Percentiles rank a stretch among this genome's conserved stretches.
Conservation (phyloP, 2,888 invertebrate species). For the Cryptosula pallasiana region DNA sequence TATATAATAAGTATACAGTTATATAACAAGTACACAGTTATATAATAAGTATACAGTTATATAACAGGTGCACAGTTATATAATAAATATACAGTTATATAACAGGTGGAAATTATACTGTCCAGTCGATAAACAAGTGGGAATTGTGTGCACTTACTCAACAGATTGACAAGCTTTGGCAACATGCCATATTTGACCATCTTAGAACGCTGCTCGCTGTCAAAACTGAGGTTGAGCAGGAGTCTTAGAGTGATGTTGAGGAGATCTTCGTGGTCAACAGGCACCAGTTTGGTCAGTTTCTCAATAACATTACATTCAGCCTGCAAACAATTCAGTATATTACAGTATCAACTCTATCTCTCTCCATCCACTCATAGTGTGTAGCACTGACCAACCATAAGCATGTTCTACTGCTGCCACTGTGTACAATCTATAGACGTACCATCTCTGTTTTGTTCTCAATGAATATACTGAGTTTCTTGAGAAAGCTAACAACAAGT, state of each 20-base stretch:
- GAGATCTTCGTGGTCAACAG: conserved; percentile 63
- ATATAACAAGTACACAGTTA: too few relatives aligned
- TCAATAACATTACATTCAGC: conserved; percentile 44
- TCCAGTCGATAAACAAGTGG: neutral
- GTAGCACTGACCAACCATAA: too few relatives aligned
- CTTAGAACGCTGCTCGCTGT: conserved; percentile 74
- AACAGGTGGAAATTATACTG: conserved; percentile 24
- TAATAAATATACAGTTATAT: too few relatives aligned
- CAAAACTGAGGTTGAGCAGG: conserved; percentile 92
- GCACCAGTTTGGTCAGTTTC: conserved; percentile 74
- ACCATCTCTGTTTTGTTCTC: conserved; percentile 92
- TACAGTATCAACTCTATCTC: too few relatives aligned
- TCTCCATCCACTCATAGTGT: too few relatives aligned
- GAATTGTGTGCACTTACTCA: conserved; percentile 61
- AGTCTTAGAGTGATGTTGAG: conserved; percentile 79
- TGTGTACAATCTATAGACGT: too few relatives aligned
- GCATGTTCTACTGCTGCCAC: too few relatives aligned
- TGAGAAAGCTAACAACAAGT: conserved; percentile 84
- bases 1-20: too few relatives aligned
- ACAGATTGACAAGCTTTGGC: conserved; percentile 79
- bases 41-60: too few relatives aligned
- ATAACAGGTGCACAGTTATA: too few relatives aligned
- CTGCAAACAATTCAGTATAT: too few relatives aligned
- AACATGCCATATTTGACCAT: conserved; percentile 85
- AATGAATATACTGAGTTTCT: conserved; percentile 86